Evolutionary conservation across 2,113 vertebrate genomes (phyloP).

Genomic region (Sinocyclocheilus anophthalmus): DNA sequence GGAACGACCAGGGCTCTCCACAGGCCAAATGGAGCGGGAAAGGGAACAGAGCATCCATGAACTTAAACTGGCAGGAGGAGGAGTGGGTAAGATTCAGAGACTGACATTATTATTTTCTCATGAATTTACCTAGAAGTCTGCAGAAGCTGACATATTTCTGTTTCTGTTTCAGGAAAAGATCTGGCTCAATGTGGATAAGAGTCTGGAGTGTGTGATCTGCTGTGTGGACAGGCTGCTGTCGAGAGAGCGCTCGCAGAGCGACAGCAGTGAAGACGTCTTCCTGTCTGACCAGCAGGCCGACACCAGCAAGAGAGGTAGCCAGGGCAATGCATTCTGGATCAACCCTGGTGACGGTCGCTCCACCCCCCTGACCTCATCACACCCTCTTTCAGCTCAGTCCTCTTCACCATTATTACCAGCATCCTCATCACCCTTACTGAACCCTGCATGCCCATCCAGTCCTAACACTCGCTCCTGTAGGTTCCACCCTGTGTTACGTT

Average conservation of each 20-base stretch:
- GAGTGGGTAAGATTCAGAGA: slow-evolving; percentile 85
- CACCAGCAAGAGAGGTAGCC: slow-evolving; percentile 91
- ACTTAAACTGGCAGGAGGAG: slow-evolving; percentile 90
- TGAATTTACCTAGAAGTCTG: neutral
- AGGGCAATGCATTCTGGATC: slow-evolving; percentile 82
- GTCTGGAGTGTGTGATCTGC: slow-evolving; percentile 96
- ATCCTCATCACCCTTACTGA: slow-evolving; percentile 44
- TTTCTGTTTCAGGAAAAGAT: slow-evolving; percentile 86
- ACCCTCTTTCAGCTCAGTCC: slow-evolving; percentile 47
- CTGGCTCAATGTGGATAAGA: slow-evolving; percentile 97
- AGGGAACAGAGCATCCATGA: slow-evolving; percentile 87
- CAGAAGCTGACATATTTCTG: neutral
- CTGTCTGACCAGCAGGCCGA: slow-evolving; percentile 75
- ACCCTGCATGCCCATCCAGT: slow-evolving; percentile 77
- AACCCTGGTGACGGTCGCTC: slow-evolving; percentile 71
- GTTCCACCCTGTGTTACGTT: slow-evolving; percentile 28
- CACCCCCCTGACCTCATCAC: slow-evolving; percentile 52
- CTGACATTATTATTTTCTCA: neutral
- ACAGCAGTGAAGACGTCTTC: slow-evolving; percentile 91
- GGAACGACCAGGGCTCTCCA: slow-evolving; percentile 80
- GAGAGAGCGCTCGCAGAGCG: slow-evolving; percentile 84
- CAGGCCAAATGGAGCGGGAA: slow-evolving; percentile 83
- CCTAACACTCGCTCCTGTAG: slow-evolving; percentile 64
- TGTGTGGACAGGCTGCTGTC: slow-evolving; percentile 91
- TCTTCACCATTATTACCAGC: slow-evolving; percentile 55